Base-by-base conservation (phyloP, 2,113 vertebrate genomes). In the Mus spicilegus region DNA sequence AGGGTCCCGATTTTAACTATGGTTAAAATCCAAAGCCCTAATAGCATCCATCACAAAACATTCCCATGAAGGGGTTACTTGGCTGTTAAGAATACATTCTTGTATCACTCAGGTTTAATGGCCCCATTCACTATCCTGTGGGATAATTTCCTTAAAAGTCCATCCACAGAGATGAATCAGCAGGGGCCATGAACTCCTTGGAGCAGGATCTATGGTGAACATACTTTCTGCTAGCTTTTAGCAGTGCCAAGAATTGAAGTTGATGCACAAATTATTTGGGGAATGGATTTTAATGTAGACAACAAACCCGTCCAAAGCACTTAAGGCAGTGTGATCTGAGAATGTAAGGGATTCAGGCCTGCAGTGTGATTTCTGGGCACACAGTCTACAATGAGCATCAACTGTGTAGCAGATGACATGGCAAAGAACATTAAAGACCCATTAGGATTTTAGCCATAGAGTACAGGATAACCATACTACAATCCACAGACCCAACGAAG, bases 121-220 rank as follows among this genome's bases (percentile, higher is more conserved):
- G 80, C 56, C 14, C 4, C 14, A 81, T 76, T 91, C 58, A 90
- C 56, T 49, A 46, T 72, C 56, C 12, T 36, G 85, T 61, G 93
- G 70, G 75, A 46, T 96, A 94, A 92, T 93, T 96, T 96, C 84
- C 93, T 95, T 96, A 85, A 92, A 94, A 84, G 46, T 91, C 58
- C 54, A 92, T 89, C 39, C n/a, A 54, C 11, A 91, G 12, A 42
- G 73, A 89, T 94, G 63, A 95, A 77, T 94, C 87, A 73, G 56
- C 51, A 87, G 75, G 91, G 26, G 94, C 89, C 70, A 67, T 95
- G 91, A 96, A 95, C 70, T 93, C 14, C 24, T 58, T 70, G 36
- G 63, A 88, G 16, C 30, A 94, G 51, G 78, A 17, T 14, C 13
- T 4, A 14, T 56, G n/a, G 33, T 93, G 85, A 85, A 85, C 70